Percentiles rank a stretch among this genome's conserved stretches.
These are phyloP conservation scores for Aleiodes sp. DNA, from an alignment of 1,140 invertebrate genomes.

Conservation along the genomic window DNA sequence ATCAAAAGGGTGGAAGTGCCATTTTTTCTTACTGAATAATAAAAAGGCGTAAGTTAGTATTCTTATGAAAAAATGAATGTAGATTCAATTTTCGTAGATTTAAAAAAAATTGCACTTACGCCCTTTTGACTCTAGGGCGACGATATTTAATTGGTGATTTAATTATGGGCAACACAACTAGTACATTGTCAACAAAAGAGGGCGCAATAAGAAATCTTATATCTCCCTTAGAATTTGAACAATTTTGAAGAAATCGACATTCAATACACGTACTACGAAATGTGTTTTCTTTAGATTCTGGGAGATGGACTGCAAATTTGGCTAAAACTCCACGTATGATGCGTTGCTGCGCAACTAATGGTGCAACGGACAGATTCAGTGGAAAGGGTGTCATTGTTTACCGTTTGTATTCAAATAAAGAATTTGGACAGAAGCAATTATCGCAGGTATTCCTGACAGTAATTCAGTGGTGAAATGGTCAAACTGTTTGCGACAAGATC, in stretches of 20 bases:
- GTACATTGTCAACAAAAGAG: not conserved
- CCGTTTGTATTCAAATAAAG: conserved; percentile 59
- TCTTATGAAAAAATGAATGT: no score
- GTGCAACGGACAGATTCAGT: conserved; percentile 59
- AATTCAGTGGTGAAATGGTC: no score
- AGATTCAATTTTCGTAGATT: no score
- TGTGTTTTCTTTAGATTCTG: conserved; percentile 60
- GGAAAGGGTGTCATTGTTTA: conserved; percentile 69
- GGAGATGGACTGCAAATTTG: conserved; percentile 60
- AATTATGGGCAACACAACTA: not conserved
- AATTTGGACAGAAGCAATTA: conserved; percentile 67
- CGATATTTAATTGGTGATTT: not conserved
- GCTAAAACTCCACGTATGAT: conserved; percentile 57
- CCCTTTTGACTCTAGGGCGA: no score
- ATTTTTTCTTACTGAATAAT: no score
- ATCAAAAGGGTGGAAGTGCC: not conserved
- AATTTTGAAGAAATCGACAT: no score
- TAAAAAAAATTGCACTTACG: no score
- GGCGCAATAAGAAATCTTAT: not conserved
- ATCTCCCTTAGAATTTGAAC: not conserved
- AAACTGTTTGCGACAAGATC: not conserved
- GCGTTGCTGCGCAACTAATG: conserved; percentile 66
- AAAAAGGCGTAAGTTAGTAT: no score
- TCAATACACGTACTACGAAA: not conserved
- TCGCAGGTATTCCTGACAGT: conserved; percentile 62